Conservation (phyloP, 2,113 vertebrate species). For the Amblyornis subalaris region DNA sequence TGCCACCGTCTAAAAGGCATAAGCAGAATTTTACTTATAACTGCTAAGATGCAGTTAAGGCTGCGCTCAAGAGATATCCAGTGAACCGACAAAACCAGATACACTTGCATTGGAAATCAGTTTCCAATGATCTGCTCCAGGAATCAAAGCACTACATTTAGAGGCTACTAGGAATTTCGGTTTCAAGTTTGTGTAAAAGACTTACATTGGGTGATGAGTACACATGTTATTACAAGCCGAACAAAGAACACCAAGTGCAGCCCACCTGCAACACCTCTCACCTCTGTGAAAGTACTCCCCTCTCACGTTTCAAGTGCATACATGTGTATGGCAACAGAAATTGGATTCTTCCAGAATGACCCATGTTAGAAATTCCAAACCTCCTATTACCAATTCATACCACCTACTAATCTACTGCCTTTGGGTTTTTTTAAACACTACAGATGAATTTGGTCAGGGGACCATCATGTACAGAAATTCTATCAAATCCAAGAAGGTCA, state of each 20-base stretch:
- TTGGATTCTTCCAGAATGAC: neutral
- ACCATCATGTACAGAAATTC: neutral
- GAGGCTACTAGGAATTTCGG: neutral
- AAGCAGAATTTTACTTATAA: neutral
- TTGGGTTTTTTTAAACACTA: neutral
- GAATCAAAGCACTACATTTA: neutral
- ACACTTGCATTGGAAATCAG: neutral
- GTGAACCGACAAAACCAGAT: neutral
- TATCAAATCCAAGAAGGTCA: neutral
- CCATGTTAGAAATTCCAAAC: neutral
- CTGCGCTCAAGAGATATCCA: neutral
- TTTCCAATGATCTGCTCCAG: neutral
- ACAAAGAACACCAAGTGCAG: neutral
- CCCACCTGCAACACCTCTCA: neutral
- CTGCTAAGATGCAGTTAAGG: neutral
- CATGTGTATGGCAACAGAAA: neutral
- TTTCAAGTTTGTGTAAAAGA: neutral
- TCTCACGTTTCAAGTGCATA: accelerated
- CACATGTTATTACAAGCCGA: neutral
- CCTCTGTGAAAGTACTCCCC: neutral
- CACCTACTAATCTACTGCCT: neutral
- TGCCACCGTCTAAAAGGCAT: neutral
- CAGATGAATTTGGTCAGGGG: neutral
- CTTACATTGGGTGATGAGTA: accelerated
- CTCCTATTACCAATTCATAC: neutral